Evolutionary conservation across 2,797 vertebrate genomes (phyloP).

Genomic region (Syncerus caffer): DNA sequence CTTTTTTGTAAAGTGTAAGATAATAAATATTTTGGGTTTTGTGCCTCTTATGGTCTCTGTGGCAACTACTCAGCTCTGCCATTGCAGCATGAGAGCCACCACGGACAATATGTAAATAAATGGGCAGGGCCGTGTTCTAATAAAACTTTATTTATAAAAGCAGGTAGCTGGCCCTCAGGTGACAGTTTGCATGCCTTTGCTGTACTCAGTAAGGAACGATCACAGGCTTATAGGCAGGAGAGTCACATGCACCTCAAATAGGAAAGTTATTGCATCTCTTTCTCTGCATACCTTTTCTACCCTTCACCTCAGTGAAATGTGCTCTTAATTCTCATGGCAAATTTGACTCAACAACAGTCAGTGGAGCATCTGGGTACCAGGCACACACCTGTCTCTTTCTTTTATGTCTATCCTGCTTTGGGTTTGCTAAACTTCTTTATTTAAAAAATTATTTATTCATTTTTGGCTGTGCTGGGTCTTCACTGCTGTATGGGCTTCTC

Average conservation of each 20-base stretch:
- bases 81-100: background rate
- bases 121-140: background rate
- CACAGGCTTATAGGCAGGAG: background rate
- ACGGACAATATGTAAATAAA: background rate
- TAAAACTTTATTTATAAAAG: background rate
- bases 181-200: fast-evolving
- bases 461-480: background rate
- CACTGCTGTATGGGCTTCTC: fast-evolving
- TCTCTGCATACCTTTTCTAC: fast-evolving
- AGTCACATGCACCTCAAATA: fast-evolving
- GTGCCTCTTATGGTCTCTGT: background rate
- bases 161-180: background rate
- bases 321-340: background rate
- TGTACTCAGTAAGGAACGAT: background rate
- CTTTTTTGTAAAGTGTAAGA: background rate
- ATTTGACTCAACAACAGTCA: background rate
- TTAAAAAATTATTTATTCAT: background rate
- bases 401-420: fast-evolving
- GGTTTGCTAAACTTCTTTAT: background rate
- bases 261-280: fast-evolving
- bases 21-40: background rate
- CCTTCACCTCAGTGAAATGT: background rate
- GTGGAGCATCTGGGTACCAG: fast-evolving
- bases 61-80: background rate
- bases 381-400: fast-evolving